A percentile compares a stretch with the other conserved stretches of the same genome.
These are phyloP conservation scores for Gobius niger DNA, from an alignment of 2,113 vertebrate species.

Conservation along the genomic window DNA sequence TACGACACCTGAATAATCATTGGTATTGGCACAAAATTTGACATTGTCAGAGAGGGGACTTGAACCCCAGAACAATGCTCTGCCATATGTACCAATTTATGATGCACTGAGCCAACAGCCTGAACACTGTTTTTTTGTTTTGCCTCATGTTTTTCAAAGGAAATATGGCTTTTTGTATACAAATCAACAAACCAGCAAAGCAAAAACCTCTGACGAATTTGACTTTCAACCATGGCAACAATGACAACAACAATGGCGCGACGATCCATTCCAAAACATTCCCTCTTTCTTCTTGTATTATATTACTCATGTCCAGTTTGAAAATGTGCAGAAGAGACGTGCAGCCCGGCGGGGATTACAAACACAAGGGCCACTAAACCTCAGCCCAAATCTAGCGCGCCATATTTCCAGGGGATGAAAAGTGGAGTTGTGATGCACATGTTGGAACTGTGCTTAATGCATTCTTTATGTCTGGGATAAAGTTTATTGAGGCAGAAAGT, in stretches of 20 bases:
- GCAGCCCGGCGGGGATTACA: conserved; percentile 20
- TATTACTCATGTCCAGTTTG: conserved; percentile 29
- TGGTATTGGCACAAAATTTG: no score
- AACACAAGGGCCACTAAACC: conserved; percentile 24
- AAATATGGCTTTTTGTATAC: not conserved
- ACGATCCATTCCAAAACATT: conserved; percentile 24
- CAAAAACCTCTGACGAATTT: not conserved
- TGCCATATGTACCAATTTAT: not conserved
- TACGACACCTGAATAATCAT: no score
- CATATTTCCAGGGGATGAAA: conserved; percentile 15
- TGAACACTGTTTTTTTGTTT: not conserved
- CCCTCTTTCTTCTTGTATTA: conserved; percentile 31
- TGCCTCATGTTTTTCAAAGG: not conserved
- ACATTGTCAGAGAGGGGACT: no score
- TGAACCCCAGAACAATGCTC: no score
- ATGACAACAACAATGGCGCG: conserved; percentile 11
- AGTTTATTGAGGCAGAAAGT: conserved; percentile 27
- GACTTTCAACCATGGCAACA: conserved; percentile 21
- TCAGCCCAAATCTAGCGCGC: conserved; percentile 38
- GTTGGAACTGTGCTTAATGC: conserved; percentile 23
- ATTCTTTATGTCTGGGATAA: conserved; percentile 20
- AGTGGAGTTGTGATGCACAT: conserved; percentile 25
- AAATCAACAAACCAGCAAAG: not conserved
- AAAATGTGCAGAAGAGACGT: conserved; percentile 31
- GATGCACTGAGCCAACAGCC: not conserved